Evolutionary conservation across 2,113 vertebrate genomes (phyloP), one percentile per base, ranked within the genome.

Genomic region (Sorex fumeus): DNA sequence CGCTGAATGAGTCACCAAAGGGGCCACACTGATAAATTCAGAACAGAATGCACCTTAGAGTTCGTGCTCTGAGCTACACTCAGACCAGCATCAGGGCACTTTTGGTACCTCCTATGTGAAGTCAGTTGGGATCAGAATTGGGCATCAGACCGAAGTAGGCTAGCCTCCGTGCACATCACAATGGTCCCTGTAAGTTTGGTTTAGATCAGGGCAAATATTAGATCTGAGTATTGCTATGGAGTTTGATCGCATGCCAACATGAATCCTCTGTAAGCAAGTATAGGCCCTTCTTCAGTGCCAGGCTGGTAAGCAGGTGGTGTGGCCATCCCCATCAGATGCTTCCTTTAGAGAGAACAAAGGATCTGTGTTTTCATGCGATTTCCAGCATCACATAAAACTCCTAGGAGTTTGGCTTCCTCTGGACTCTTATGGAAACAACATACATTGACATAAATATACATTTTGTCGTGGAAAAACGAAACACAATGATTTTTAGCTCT

Each of bases 371-470:
- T 43, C 84, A 85, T 94, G 91, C 47, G 47, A 71, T 53, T 96
- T 64, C 25, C 9, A 30, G 60, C 90, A 93, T 94, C 70, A 57
- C 93, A 82, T 88, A 97, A 93, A 74, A 94, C 96, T 93, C 84
- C 84, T 40, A 40, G 25, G 84, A 94, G 95, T 87, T 87, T 90
- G 90, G 88, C 95, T 87, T 96, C 66, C 62, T 36, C 83, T 91
- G 81, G 34, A 90, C 57, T 92, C 43, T 95, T 96, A 96, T 95
- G 79, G 87, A 70, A 96, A 43, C 74, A 93, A 74, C 62, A 53
- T 97, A 70, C 87, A 95, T 71, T 97, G 84, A 40, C 32, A 95
- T 94, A 96, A 93, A 94, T 72, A 50, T 95, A 64, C n/a, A 80
- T 85, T 95, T 94, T 88, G 30, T 34, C 43, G 0, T 84, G 77